phyloP scores from a whole-genome alignment of 2,888 invertebrate genomes.

The Thecophora atra region DNA sequence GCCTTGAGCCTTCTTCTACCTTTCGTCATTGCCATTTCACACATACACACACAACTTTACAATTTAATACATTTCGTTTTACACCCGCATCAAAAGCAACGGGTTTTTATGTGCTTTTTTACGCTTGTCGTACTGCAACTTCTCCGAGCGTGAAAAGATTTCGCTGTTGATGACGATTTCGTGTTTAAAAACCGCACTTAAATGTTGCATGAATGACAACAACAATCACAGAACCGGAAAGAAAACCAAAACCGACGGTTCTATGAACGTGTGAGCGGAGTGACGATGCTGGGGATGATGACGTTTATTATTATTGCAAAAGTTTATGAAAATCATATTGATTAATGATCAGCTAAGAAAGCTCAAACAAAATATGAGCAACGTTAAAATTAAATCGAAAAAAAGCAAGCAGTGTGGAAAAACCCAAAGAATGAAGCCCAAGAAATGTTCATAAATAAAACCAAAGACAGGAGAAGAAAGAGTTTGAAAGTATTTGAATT shows the following conservation, averaged over 20 bases:
- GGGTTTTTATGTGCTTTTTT: background rate
- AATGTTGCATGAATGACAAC: background rate
- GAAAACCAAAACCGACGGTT: slow-evolving; percentile 37
- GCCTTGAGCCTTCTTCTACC: background rate
- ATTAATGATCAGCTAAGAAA: too few relatives aligned
- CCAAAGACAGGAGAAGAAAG: slow-evolving; percentile 14
- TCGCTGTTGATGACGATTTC: slow-evolving; percentile 27
- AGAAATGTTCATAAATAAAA: slow-evolving; percentile 9
- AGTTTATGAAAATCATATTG: too few relatives aligned
- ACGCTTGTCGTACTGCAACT: background rate
- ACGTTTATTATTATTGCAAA: slow-evolving; percentile 15
- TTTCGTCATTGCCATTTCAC: background rate
- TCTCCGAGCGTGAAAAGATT: background rate
- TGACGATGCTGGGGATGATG: slow-evolving; percentile 38
- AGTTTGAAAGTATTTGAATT: background rate
- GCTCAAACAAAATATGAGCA: background rate
- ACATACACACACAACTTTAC: background rate
- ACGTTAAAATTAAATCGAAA: background rate
- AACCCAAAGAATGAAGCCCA: background rate
- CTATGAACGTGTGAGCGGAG: slow-evolving; percentile 24
- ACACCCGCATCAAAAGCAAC: background rate
- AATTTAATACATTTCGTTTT: background rate
- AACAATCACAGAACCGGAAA: slow-evolving; percentile 21
- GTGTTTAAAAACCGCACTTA: slow-evolving; percentile 30
- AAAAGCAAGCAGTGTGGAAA: too few relatives aligned